Evolutionary conservation across 2,888 invertebrate species (phyloP).

Genomic region (Mesochorus sp.): DNA sequence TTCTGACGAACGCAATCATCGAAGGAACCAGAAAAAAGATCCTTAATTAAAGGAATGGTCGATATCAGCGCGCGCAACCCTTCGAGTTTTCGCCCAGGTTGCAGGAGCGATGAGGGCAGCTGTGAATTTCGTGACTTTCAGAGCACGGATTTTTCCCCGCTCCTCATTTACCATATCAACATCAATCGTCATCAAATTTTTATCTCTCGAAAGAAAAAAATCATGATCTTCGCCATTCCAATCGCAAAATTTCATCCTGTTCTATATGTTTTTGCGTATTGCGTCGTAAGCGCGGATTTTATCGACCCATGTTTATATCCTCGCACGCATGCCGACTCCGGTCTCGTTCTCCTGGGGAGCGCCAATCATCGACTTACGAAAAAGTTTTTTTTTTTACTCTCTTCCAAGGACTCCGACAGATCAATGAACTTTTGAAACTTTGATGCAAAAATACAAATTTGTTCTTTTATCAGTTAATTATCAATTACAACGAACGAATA

Average conservation of each 20-base stretch:
- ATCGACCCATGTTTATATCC: constrained; percentile 48
- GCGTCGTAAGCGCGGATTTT: constrained; percentile 55
- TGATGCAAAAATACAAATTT: too few species aligned
- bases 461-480: too few species aligned
- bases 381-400: not conserved
- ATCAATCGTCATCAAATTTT: not conserved
- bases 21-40: constrained; percentile 28
- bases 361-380: constrained; percentile 34
- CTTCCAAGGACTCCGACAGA: too few species aligned
- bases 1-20: not conserved
- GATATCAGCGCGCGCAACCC: constrained; percentile 71
- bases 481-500: too few species aligned
- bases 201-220: too few species aligned
- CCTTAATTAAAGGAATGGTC: constrained; percentile 67
- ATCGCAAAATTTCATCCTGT: not conserved
- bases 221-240: too few species aligned
- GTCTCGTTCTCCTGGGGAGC: not conserved
- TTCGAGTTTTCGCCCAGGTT: constrained; percentile 42
- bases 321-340: constrained; percentile 48
- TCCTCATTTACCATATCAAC: not conserved
- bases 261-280: constrained; percentile 33
- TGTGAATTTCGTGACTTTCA: constrained; percentile 15
- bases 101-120: constrained; percentile 27
- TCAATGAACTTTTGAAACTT: not conserved
- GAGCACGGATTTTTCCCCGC: not conserved